Conservation (phyloP, 37 sponge, comb jelly and placozoan species). For the Eunapius fragilis region DNA sequence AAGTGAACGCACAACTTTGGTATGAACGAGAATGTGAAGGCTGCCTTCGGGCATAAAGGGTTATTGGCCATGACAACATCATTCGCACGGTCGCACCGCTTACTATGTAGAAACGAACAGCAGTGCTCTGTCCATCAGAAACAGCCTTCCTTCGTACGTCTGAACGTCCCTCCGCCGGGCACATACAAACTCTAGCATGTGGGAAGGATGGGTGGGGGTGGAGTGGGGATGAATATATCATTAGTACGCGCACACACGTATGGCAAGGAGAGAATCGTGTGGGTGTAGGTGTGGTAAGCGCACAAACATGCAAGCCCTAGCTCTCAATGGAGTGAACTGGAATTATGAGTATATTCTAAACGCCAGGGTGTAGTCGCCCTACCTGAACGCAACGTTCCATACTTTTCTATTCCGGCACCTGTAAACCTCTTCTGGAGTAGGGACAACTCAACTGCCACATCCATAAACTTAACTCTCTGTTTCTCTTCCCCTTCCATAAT, state of each 20-base stretch:
- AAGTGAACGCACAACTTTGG: too few species aligned
- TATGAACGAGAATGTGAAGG: too few species aligned
- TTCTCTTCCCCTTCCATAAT: background rate
- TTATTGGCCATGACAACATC: background rate
- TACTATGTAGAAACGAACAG: constrained; percentile 65
- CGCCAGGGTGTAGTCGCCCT: too few species aligned
- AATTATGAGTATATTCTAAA: too few species aligned
- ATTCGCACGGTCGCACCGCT: background rate
- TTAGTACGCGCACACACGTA: too few species aligned
- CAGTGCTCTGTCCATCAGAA: constrained; percentile 49
- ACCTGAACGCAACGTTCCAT: constrained; percentile 21
- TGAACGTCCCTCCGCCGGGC: constrained; percentile 18
- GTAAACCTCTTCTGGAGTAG: constrained; percentile 29
- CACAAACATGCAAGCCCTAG: too few species aligned
- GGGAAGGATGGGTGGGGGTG: background rate
- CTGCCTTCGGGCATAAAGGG: too few species aligned
- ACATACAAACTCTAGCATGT: constrained; percentile 13
- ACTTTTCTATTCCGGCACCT: constrained; percentile 1
- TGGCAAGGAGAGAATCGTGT: too few species aligned
- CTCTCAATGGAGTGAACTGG: too few species aligned
- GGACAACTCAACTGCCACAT: constrained; percentile 6
- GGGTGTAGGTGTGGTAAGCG: too few species aligned
- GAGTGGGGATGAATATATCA: background rate
- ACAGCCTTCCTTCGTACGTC: constrained; percentile 55
- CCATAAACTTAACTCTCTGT: background rate